Base-by-base conservation (phyloP, 2,113 vertebrate species). In the Halichoeres trimaculatus region DNA sequence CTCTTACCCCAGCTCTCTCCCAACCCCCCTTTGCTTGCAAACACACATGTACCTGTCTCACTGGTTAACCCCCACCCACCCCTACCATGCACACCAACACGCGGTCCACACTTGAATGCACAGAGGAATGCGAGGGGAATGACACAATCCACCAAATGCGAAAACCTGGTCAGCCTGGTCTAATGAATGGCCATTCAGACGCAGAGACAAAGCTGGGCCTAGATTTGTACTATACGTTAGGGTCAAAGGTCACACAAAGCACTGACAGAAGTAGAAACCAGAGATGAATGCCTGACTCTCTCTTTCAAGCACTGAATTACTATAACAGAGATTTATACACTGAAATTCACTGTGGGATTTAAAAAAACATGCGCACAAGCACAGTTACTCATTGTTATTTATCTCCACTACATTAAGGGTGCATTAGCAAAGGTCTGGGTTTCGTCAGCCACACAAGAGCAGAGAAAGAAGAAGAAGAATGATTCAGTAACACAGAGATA, bases 121-220 rank as follows among this genome's bases (percentile, higher is more conserved):
- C 90, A 81, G 26, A 92, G 89, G 93, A 94, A 94, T 94, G 91
- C 55, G 53, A 89, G 85, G 56, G 85, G 82, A 84, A 89, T 86
- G 90, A 88, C 86, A 92, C 86, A 88, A 86, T 80, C 88, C 73
- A 48, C 52, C 62, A 66, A 85, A 78, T 41, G 57, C 71, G 85
- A 61, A 86, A 86, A 79, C 65, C 88, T 81, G 87, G 80, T 62
- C 30, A 69, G 81, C 66, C 74, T 63, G 70, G 78, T 71, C 74
- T 88, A 81, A 90, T 91, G 91, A 92, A 92, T 90, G 81, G 82
- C 76, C 85, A 87, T 93, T 93, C 90, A 93, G 82, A 78, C 66
- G 30, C 34, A 11, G 65, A 69, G 80, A 91, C 83, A 89, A 88
- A 90, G 88, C 78, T 61, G 57, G 19, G 73, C 64, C 67, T 78